These are phyloP conservation scores for Volucella zonaria DNA, from an alignment of 2,888 invertebrate genomes.

Conservation along the genomic window DNA sequence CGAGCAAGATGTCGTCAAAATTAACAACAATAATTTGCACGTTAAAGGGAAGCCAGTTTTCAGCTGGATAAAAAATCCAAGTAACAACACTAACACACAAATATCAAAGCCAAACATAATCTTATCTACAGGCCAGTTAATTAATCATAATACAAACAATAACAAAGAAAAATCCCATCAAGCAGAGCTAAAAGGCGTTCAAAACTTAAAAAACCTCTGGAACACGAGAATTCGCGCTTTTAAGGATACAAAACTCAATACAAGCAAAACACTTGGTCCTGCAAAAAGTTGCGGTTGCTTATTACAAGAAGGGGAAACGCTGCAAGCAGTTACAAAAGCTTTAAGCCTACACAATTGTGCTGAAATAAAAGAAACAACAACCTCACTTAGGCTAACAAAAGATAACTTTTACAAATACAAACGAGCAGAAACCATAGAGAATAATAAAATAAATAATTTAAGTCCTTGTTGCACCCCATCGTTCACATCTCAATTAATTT, in stretches of 20 bases:
- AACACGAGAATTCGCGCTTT: conserved; percentile 80
- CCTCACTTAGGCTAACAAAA: conserved; percentile 75
- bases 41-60: conserved; percentile 80
- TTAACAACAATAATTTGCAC: conserved; percentile 56
- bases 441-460: conserved; percentile 56
- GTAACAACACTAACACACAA: conserved; percentile 51
- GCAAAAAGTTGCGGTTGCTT: conserved; percentile 72
- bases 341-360: conserved; percentile 80
- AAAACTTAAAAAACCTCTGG: conserved; percentile 81
- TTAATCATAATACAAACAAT: conserved; percentile 68
- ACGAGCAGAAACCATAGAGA: conserved; percentile 78
- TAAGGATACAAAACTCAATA: conserved; percentile 57
- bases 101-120: conserved; percentile 47
- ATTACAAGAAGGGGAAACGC: conserved; percentile 55
- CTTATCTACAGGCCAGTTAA: conserved; percentile 57
- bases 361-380: conserved; percentile 31
- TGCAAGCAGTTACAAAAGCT: conserved; percentile 77
- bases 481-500: conserved; percentile 35
- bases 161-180: conserved; percentile 53
- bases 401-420: conserved; percentile 83
- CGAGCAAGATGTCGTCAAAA: conserved; percentile 66
- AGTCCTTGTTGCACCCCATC: conserved; percentile 75
- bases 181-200: conserved; percentile 81
- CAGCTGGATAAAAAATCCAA: conserved; percentile 79
- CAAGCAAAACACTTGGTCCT: conserved; percentile 44